Evolutionary conservation across 2,888 invertebrate species (phyloP).

Genomic region (Phragmatobia fuliginosa): DNA sequence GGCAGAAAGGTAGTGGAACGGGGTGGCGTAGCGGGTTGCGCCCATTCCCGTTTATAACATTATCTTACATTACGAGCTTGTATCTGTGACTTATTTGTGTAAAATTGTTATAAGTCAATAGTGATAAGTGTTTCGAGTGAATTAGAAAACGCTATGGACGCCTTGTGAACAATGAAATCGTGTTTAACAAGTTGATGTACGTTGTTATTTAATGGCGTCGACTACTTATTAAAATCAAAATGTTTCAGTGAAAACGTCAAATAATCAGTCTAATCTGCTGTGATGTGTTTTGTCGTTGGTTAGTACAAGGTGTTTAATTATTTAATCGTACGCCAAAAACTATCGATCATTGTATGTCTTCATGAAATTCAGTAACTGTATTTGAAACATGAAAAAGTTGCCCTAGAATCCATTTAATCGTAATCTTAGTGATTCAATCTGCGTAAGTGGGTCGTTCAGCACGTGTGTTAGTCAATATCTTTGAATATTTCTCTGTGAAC

Average conservation of each 20-base stretch:
- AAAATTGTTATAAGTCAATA: constrained; percentile 57
- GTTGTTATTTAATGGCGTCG: constrained; percentile 76
- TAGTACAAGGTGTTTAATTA: constrained; percentile 48
- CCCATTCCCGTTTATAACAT: constrained; percentile 61
- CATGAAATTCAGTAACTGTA: constrained; percentile 20
- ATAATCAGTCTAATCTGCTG: constrained; percentile 58
- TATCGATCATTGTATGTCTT: constrained; percentile 36
- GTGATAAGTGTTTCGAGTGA: constrained; percentile 54
- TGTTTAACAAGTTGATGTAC: constrained; percentile 65
- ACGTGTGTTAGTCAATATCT: constrained; percentile 68
- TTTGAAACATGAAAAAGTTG: constrained; percentile 37
- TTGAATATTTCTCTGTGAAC: constrained; percentile 58
- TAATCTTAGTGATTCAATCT: constrained; percentile 21
- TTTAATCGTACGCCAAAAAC: constrained; percentile 17
- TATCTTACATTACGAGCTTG: constrained; percentile 68
- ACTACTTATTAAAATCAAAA: constrained; percentile 57
- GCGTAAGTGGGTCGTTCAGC: constrained; percentile 59
- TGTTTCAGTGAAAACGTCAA: constrained; percentile 72
- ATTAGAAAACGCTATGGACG: constrained; percentile 36
- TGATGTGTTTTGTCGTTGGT: constrained; percentile 71
- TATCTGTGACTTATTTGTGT: constrained; percentile 71
- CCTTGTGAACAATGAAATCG: constrained; percentile 60
- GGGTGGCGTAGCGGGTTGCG: constrained; percentile 66
- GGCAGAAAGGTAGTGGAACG: constrained; percentile 63
- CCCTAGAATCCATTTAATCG: constrained; percentile 34